phyloP scores from a whole-genome alignment of 2,888 invertebrate genomes.

The Mesorhabditis belari region DNA sequence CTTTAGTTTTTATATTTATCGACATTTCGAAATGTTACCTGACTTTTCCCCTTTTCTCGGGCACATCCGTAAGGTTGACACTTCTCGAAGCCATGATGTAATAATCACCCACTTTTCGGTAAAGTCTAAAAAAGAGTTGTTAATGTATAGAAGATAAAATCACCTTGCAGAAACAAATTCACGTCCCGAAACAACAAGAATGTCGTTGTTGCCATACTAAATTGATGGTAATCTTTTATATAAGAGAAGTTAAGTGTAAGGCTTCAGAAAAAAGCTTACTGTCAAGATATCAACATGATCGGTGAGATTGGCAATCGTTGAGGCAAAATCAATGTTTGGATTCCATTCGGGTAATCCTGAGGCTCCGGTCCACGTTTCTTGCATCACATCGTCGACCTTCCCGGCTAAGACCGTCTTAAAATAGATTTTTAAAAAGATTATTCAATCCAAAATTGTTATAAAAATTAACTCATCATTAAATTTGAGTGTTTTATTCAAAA shows the following conservation, averaged over 20 bases:
- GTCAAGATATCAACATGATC: slow-evolving; percentile 39
- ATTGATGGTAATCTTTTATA: slow-evolving; percentile 1
- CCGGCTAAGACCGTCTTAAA: slow-evolving; percentile 17
- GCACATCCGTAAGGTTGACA: slow-evolving; percentile 24
- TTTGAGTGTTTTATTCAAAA: background rate
- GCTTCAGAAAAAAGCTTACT: slow-evolving; percentile 18
- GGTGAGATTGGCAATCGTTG: slow-evolving; percentile 28
- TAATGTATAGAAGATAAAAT: background rate
- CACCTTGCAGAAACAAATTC: slow-evolving; percentile 33
- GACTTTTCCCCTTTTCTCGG: slow-evolving; percentile 4
- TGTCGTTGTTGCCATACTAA: slow-evolving; percentile 43
- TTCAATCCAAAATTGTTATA: no score
- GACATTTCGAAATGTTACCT: background rate
- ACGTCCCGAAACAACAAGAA: slow-evolving; percentile 35
- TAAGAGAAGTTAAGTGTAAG: no score
- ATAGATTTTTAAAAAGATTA: no score
- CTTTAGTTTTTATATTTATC: background rate
- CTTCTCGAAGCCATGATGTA: slow-evolving; percentile 32
- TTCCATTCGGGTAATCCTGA: slow-evolving; percentile 39
- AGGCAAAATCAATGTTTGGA: slow-evolving; percentile 39
- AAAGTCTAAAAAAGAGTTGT: slow-evolving; percentile 12
- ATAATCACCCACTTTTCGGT: slow-evolving; percentile 20
- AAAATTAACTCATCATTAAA: no score
- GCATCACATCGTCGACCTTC: slow-evolving; percentile 18
- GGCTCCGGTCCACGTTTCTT: slow-evolving; percentile 28